Evolutionary conservation across 2,113 vertebrate genomes (phyloP).

Genomic region (Cacatua alba): DNA sequence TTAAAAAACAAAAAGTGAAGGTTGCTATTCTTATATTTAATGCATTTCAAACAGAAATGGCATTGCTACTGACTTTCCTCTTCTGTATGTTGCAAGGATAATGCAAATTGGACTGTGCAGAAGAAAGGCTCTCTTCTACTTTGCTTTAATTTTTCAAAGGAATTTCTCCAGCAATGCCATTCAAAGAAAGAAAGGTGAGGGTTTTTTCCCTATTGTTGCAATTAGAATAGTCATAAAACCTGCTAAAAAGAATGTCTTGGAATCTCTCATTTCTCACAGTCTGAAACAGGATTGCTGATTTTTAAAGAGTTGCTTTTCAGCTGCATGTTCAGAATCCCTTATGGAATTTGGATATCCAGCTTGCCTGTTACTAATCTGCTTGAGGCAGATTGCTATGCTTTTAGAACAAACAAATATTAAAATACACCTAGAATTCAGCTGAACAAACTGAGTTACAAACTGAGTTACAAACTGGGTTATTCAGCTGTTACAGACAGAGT

Average conservation of each 20-base stretch:
- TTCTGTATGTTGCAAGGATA: neutral
- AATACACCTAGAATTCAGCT: neutral
- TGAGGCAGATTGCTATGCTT: neutral
- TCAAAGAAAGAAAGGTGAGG: fast-evolving
- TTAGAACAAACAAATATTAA: neutral
- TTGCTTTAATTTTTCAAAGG: neutral
- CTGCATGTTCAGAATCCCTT: neutral
- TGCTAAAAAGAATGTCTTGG: neutral
- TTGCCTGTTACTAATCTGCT: neutral
- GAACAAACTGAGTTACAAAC: neutral
- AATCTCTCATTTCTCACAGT: neutral
- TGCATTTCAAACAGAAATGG: neutral
- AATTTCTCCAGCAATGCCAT: neutral
- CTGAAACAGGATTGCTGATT: neutral
- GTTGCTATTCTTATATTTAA: neutral
- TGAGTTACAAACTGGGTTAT: too few relatives aligned
- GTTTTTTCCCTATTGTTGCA: neutral
- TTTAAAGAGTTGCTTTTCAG: neutral
- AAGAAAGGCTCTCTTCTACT: neutral
- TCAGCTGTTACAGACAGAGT: neutral
- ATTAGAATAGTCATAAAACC: neutral
- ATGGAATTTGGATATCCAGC: neutral
- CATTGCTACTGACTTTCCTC: neutral
- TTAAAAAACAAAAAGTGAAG: neutral
- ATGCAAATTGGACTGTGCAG: neutral